A percentile compares a stretch with the other conserved stretches of the same genome.
phyloP scores from a whole-genome alignment of 2,113 vertebrate genomes.

The Eulemur macaco region DNA sequence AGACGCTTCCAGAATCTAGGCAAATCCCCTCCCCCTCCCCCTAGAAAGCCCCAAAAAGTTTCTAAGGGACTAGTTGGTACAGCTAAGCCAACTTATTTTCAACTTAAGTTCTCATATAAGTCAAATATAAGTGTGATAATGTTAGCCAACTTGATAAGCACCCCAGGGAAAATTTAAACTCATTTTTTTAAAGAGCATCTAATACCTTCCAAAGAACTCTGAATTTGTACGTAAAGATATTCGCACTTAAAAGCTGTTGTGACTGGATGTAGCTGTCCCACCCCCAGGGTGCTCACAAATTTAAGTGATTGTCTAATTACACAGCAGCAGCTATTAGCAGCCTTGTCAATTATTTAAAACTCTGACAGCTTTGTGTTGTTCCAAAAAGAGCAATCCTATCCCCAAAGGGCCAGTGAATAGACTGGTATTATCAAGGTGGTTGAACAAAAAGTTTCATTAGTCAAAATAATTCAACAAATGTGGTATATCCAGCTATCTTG shows the following conservation, averaged over 20 bases:
- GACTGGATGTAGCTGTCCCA: neutral
- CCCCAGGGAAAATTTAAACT: slow-evolving; percentile 49
- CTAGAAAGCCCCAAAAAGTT: neutral
- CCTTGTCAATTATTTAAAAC: slow-evolving; percentile 69
- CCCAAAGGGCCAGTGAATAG: slow-evolving; percentile 34
- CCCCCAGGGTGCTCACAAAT: slow-evolving; percentile 59
- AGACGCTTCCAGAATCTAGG: neutral
- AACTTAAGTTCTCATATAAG: slow-evolving; percentile 32
- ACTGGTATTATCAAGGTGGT: neutral
- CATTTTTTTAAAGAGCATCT: slow-evolving; percentile 39
- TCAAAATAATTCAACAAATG: slow-evolving; percentile 37
- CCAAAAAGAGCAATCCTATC: slow-evolving; percentile 45
- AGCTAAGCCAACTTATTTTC: slow-evolving; percentile 40
- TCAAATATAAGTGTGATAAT: slow-evolving; percentile 44
- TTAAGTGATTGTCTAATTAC: slow-evolving; percentile 67
- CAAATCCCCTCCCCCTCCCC: neutral
- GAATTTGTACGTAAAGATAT: slow-evolving; percentile 50
- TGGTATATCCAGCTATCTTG: neutral
- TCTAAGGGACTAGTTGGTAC: neutral
- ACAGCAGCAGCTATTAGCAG: slow-evolving; percentile 47
- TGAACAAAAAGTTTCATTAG: slow-evolving; percentile 45
- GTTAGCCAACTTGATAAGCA: slow-evolving; percentile 50
- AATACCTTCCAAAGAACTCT: slow-evolving; percentile 46
- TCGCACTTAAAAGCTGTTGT: slow-evolving; percentile 51
- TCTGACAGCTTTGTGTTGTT: slow-evolving; percentile 69